phyloP scores from a whole-genome alignment of 2,797 vertebrate species.

The Parambassis ranga region DNA sequence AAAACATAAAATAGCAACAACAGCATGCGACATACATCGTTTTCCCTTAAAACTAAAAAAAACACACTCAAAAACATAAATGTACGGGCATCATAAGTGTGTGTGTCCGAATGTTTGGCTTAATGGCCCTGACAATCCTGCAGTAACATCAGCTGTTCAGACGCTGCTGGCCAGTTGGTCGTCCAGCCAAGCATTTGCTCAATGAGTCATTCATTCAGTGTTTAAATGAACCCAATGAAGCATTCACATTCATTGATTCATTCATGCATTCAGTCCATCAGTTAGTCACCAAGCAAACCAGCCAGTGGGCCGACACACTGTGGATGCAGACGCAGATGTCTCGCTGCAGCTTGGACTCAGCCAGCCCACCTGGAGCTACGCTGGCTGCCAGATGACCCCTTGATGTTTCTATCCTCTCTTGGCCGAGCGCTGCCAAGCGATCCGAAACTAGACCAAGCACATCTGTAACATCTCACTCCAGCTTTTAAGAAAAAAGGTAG shows the following conservation, averaged over 20 bases:
- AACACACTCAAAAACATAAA: background rate
- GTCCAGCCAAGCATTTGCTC: constrained; percentile 33
- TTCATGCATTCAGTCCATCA: constrained; percentile 25
- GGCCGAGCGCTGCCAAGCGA: constrained; percentile 2
- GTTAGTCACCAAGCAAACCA: constrained; percentile 15
- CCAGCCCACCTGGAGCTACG: constrained; percentile 61
- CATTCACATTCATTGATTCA: constrained; percentile 26
- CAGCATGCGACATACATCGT: too few species aligned
- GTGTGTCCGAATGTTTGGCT: background rate
- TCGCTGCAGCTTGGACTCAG: constrained; percentile 1
- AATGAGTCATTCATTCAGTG: constrained; percentile 50
- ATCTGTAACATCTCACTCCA: constrained; percentile 7
- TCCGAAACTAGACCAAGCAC: background rate
- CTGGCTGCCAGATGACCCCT: constrained; percentile 56
- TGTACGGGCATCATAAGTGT: background rate
- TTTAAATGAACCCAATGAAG: constrained; percentile 27
- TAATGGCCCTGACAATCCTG: background rate
- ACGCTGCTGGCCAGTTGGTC: constrained; percentile 24
- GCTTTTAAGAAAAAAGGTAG: background rate
- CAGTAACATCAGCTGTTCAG: constrained; percentile 39
- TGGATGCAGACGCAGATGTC: constrained; percentile 50
- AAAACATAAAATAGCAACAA: too few species aligned
- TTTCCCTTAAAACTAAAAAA: background rate
- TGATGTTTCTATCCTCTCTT: constrained; percentile 69
- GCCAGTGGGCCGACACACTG: background rate